These are phyloP conservation scores for Apeira syringaria DNA, from an alignment of 2,888 invertebrate species.

Conservation along the genomic window DNA sequence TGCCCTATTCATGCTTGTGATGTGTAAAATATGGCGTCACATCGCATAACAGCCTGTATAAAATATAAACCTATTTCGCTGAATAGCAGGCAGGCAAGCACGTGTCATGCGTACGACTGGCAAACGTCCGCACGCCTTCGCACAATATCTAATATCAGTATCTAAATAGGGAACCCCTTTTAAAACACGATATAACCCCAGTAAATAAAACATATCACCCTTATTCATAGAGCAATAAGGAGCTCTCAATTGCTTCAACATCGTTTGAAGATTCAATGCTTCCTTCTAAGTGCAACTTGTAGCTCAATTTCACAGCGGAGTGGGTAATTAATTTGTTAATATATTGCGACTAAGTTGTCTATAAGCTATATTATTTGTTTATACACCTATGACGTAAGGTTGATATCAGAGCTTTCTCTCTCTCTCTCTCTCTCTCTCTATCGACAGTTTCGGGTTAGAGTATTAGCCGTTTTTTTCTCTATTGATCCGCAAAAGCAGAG, in stretches of 20 bases:
- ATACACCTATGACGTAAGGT: too few relatives aligned
- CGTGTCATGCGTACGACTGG: slow-evolving; percentile 30
- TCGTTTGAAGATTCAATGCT: slow-evolving; percentile 2
- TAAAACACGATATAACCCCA: not conserved
- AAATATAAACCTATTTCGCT: too few relatives aligned
- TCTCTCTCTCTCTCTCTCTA: too few relatives aligned
- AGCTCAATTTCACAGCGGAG: slow-evolving; percentile 18
- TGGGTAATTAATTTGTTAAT: slow-evolving; percentile 6
- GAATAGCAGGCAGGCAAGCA: slow-evolving; percentile 11
- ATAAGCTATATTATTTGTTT: too few relatives aligned
- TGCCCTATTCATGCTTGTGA: too few relatives aligned
- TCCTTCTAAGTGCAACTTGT: slow-evolving; percentile 24
- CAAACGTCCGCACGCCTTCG: slow-evolving; percentile 25
- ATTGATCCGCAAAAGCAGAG: too few relatives aligned
- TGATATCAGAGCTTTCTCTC: too few relatives aligned
- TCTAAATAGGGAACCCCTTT: slow-evolving; percentile 22
- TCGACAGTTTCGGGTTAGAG: too few relatives aligned
- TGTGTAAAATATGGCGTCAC: too few relatives aligned
- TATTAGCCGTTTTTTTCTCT: too few relatives aligned
- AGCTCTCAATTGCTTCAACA: not conserved
- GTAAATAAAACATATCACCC: slow-evolving; percentile 2
- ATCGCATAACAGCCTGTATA: too few relatives aligned
- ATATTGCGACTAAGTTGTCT: slow-evolving; percentile 1
- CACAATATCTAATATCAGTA: slow-evolving; percentile 29
- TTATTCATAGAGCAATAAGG: slow-evolving; percentile 17